Conservation (phyloP, 2,113 vertebrate genomes). For the Struthio camelus region DNA sequence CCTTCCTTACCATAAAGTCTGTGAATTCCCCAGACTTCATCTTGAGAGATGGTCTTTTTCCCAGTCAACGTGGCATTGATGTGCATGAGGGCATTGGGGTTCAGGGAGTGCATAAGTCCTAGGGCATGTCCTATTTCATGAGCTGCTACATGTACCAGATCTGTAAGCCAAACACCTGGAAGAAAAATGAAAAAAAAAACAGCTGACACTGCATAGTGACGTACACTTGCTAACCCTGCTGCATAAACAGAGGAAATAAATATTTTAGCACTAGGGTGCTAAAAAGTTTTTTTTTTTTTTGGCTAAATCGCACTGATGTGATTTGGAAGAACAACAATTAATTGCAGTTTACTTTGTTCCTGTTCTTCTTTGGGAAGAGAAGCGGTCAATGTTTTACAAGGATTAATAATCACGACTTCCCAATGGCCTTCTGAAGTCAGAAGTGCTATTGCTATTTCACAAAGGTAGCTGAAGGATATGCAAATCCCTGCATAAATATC, state of each 20-base stretch:
- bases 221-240: neutral
- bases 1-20: slow-evolving; percentile 87
- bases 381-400: neutral
- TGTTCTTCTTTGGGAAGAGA: neutral
- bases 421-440: neutral
- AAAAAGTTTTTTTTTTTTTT: neutral
- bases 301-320: neutral
- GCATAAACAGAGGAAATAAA: neutral
- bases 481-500: neutral
- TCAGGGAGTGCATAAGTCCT: slow-evolving; percentile 95
- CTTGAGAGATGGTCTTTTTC: slow-evolving; percentile 90
- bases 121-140: slow-evolving; percentile 95
- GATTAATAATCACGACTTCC: neutral
- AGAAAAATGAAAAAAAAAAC: neutral
- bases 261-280: neutral
- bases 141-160: slow-evolving; percentile 93
- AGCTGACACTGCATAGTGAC: accelerated
- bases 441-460: neutral
- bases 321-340: neutral
- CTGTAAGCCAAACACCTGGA: slow-evolving; percentile 94
- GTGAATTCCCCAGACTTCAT: slow-evolving; percentile 95
- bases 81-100: slow-evolving; percentile 91
- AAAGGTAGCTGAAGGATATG: neutral
- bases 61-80: slow-evolving; percentile 93
- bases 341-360: neutral